Conservation (phyloP, 2,113 vertebrate genomes). For the Gobius niger region DNA sequence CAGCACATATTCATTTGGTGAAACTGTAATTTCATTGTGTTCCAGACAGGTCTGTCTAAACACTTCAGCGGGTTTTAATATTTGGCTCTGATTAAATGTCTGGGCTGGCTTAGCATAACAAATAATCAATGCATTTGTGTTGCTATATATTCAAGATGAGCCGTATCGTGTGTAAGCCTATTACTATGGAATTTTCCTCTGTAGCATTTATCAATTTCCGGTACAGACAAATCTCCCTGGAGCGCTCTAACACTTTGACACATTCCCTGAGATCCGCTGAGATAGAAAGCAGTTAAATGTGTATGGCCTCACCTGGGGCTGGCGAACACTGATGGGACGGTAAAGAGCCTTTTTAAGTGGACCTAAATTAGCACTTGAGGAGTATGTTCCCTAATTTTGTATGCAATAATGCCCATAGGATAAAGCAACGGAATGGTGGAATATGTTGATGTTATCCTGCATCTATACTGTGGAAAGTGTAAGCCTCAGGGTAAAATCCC, state of each 20-base stretch:
- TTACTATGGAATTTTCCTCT: too few species aligned
- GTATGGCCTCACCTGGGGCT: conserved; percentile 15
- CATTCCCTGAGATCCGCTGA: conserved; percentile 16
- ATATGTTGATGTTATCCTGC: not conserved
- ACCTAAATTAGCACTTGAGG: conserved; percentile 23
- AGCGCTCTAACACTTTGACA: conserved; percentile 22
- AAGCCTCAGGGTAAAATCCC: not conserved
- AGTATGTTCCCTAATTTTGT: conserved; percentile 21
- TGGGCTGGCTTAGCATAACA: not conserved
- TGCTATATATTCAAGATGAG: too few species aligned
- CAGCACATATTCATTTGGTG: not conserved
- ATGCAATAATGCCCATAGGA: conserved; percentile 14
- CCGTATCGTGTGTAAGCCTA: too few species aligned
- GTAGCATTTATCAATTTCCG: too few species aligned
- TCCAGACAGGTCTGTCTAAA: not conserved
- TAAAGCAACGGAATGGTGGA: not conserved
- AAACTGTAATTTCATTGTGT: not conserved
- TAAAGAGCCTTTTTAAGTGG: conserved; percentile 38
- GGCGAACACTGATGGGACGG: conserved; percentile 12
- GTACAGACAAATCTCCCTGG: conserved; percentile 11
- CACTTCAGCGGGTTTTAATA: not conserved
- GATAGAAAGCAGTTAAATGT: conserved; percentile 26
- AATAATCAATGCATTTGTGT: not conserved
- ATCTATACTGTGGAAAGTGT: not conserved
- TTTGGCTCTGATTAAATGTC: not conserved